Conservation (phyloP, 2,113 vertebrate species). For the Pelecanus crispus region DNA sequence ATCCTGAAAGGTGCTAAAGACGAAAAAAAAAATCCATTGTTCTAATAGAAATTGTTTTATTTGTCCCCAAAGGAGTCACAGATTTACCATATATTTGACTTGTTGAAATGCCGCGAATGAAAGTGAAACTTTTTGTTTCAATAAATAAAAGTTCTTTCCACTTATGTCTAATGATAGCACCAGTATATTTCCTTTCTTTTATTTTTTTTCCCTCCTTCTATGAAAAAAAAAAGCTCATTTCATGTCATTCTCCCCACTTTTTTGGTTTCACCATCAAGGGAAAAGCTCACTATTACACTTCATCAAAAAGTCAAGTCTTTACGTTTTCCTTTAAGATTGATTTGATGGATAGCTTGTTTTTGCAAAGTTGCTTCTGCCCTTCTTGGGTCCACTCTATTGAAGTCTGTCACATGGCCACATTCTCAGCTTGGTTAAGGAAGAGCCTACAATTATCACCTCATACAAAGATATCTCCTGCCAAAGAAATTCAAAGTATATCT, state of each 20-base stretch:
- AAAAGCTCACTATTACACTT: background rate
- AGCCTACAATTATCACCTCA: background rate
- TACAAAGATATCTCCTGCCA: background rate
- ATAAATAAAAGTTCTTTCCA: background rate
- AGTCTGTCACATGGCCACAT: fast-evolving
- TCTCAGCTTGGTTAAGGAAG: background rate
- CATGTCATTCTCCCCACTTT: background rate
- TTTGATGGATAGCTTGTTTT: background rate
- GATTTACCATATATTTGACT: background rate
- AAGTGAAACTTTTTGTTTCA: background rate
- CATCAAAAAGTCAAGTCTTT: background rate
- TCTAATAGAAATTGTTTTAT: background rate
- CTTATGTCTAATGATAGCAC: fast-evolving
- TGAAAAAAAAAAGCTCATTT: background rate
- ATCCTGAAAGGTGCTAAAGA: background rate
- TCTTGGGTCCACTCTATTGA: background rate
- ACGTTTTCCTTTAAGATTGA: background rate
- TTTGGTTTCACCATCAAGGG: background rate
- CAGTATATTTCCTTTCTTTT: background rate
- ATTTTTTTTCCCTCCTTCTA: background rate
- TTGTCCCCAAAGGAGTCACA: background rate
- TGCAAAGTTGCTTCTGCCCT: background rate
- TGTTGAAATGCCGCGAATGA: background rate
- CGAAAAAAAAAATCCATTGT: background rate
- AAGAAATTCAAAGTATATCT: background rate